Conservation (phyloP, 2,797 vertebrate species). For the Miichthys miiuy region DNA sequence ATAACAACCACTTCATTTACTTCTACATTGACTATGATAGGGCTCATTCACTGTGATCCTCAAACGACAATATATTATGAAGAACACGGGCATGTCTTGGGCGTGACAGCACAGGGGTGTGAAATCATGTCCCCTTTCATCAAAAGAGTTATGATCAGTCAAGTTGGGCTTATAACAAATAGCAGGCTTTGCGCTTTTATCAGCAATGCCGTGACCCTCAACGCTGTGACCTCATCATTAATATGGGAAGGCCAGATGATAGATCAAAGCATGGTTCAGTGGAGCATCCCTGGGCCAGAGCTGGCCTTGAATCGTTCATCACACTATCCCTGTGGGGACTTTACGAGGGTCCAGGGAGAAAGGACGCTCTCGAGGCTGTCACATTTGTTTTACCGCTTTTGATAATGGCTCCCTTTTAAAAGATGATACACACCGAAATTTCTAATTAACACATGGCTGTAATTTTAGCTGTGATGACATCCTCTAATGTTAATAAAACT, state of each 20-base stretch:
- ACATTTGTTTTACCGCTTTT: constrained; percentile 82
- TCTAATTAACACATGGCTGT: constrained; percentile 57
- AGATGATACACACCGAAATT: constrained; percentile 58
- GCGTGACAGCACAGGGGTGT: constrained; percentile 71
- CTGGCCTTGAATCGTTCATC: constrained; percentile 86
- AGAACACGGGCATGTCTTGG: constrained; percentile 68
- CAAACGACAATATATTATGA: constrained; percentile 72
- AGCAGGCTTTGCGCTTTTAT: constrained; percentile 84
- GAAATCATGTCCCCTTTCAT: constrained; percentile 80
- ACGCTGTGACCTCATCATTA: constrained; percentile 86
- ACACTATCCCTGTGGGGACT: constrained; percentile 73
- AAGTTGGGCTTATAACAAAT: constrained; percentile 84
- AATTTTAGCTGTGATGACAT: constrained; percentile 58
- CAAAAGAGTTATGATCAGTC: constrained; percentile 84
- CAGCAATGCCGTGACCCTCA: constrained; percentile 85
- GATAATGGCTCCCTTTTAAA: constrained; percentile 76
- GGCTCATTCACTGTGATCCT: constrained; percentile 68
- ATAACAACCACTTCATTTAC: constrained; percentile 76
- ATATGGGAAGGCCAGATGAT: constrained; percentile 85
- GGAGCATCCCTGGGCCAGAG: constrained; percentile 81
- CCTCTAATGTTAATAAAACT: constrained; percentile 41
- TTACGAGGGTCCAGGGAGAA: constrained; percentile 70
- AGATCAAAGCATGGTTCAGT: constrained; percentile 85
- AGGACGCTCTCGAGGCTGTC: constrained; percentile 77
- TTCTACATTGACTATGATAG: constrained; percentile 66